Evolutionary conservation across 2,797 vertebrate species (phyloP).

Genomic region (Pangasius djambal): DNA sequence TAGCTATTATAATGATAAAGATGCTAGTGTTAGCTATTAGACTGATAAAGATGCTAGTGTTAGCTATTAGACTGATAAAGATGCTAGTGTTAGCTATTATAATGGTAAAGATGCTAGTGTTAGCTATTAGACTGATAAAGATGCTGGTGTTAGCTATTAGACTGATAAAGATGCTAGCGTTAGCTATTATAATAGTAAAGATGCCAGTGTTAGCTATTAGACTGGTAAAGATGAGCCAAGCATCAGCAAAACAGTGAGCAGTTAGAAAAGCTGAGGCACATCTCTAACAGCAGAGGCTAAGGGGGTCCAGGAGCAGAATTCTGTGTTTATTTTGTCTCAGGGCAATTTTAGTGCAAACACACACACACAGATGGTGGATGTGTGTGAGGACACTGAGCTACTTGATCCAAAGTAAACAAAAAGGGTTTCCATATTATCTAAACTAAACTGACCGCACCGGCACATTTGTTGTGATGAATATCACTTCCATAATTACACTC

Average conservation of each 20-base stretch:
- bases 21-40: not conserved
- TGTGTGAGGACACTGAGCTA: slow-evolving; percentile 6
- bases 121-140: not conserved
- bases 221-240: not conserved
- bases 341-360: not conserved
- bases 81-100: not conserved
- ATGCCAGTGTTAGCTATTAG: not conserved
- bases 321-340: not conserved
- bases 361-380: not conserved
- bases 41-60: not conserved
- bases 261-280: not conserved
- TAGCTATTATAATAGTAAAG: not conserved
- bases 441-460: not conserved
- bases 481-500: not conserved
- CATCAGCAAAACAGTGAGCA: not conserved
- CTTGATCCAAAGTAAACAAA: slow-evolving; percentile 32
- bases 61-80: not conserved
- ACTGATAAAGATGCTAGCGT: too few relatives aligned
- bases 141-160: not conserved
- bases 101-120: not conserved
- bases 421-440: slow-evolving; percentile 21
- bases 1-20: not conserved
- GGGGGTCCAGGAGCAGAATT: not conserved
- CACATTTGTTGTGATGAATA: slow-evolving; percentile 1
- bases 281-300: not conserved